A percentile compares a stretch with the other conserved stretches of the same genome.
Conservation (phyloP, 2,888 invertebrate species). For the Nezara viridula region DNA sequence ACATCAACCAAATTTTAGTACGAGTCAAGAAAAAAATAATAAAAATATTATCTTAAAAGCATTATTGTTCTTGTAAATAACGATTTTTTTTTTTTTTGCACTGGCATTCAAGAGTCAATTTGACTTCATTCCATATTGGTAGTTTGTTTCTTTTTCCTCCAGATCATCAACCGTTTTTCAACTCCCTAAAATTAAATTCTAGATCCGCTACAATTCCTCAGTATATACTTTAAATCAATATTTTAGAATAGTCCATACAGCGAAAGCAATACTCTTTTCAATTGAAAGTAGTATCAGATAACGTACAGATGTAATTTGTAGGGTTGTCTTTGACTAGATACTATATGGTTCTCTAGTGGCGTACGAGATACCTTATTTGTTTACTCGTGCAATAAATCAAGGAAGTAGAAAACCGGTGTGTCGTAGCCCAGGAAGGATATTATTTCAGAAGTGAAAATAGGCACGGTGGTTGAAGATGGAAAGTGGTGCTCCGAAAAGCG, state of each 20-base stretch:
- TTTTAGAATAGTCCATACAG: background rate
- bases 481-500: slow-evolving; percentile 7
- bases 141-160: no score
- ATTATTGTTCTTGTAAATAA: no score
- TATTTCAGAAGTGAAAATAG: slow-evolving; percentile 23
- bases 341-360: background rate
- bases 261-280: background rate
- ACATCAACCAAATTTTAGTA: no score
- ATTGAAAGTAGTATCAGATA: background rate
- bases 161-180: no score
- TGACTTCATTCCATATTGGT: no score
- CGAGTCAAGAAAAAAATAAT: no score
- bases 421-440: background rate
- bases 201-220: no score
- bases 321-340: background rate
- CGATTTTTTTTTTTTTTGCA: no score
- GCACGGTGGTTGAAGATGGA: background rate
- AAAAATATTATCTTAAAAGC: no score
- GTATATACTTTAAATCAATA: no score
- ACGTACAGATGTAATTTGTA: background rate
- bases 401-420: background rate
- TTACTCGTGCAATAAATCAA: background rate
- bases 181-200: no score
- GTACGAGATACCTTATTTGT: background rate
- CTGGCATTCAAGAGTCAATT: no score